phyloP scores from a whole-genome alignment of 2,113 vertebrate genomes.

The Sinocyclocheilus rhinocerous region DNA sequence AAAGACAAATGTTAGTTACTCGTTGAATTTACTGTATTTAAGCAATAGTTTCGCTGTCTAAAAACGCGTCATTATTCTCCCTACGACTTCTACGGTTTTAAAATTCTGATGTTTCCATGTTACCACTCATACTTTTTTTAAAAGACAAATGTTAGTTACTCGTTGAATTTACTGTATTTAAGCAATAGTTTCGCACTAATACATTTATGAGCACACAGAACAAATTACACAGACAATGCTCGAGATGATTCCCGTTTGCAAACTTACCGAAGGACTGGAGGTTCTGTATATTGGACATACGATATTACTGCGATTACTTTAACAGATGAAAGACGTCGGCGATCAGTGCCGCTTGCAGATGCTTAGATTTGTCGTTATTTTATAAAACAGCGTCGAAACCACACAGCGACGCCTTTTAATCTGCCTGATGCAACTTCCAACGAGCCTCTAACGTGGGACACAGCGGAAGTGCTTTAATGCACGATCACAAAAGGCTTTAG shows the following conservation, averaged over 20 bases:
- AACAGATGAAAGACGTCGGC: constrained; percentile 72
- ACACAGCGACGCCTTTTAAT: background rate
- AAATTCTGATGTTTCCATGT: background rate
- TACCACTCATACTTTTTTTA: background rate
- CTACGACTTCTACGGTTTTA: background rate
- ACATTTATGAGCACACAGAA: too few relatives aligned
- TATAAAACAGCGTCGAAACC: background rate
- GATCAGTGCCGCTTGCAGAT: constrained; percentile 38
- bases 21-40: background rate
- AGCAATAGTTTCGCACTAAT: too few relatives aligned
- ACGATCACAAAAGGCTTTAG: background rate
- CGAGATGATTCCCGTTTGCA: background rate
- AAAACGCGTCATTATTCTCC: background rate
- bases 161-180: background rate
- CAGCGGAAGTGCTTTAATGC: constrained; percentile 36
- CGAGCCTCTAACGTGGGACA: too few relatives aligned
- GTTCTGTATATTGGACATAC: constrained; percentile 94
- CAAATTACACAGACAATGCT: background rate
- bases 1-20: background rate
- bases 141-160: background rate
- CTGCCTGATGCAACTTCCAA: constrained; percentile 3
- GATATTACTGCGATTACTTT: constrained; percentile 80
- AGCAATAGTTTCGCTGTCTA: background rate
- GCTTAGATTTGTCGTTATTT: background rate
- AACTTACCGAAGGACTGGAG: constrained; percentile 88